Evolutionary conservation across 2,797 vertebrate genomes (phyloP).

Genomic region (Gila robusta): DNA sequence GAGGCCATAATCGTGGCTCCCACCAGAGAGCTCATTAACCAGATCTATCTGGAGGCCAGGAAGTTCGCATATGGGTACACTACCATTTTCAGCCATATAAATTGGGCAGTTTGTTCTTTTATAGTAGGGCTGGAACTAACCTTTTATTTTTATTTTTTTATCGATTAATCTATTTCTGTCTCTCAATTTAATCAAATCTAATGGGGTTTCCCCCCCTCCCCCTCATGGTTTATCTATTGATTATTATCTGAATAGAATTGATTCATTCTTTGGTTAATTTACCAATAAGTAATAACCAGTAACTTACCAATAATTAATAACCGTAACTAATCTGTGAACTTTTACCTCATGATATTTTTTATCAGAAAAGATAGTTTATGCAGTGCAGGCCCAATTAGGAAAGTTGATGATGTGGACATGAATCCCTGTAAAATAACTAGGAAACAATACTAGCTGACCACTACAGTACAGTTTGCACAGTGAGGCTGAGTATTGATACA

Average conservation of each 20-base stretch:
- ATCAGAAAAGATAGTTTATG: not conserved
- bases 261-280: too few relatives aligned
- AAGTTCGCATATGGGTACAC: conserved; percentile 91
- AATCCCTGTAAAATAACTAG: not conserved
- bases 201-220: too few relatives aligned
- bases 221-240: not conserved
- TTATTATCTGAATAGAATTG: not conserved
- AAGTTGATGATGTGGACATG: not conserved
- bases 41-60: conserved; percentile 93
- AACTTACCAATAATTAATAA: too few relatives aligned
- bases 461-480: not conserved
- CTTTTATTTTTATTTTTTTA: too few relatives aligned
- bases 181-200: too few relatives aligned
- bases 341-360: not conserved
- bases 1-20: conserved; percentile 92
- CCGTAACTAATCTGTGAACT: not conserved
- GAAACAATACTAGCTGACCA: not conserved
- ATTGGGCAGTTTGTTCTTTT: too few relatives aligned
- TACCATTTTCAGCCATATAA: not conserved
- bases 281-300: too few relatives aligned
- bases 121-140: too few relatives aligned
- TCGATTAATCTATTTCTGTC: too few relatives aligned
- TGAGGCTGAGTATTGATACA: not conserved
- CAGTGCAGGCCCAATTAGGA: not conserved
- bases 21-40: conserved; percentile 93